Evolutionary conservation across 2,888 invertebrate species (phyloP), one percentile per base, ranked within the genome.

Genomic region (Cheiracanthium punctorium): DNA sequence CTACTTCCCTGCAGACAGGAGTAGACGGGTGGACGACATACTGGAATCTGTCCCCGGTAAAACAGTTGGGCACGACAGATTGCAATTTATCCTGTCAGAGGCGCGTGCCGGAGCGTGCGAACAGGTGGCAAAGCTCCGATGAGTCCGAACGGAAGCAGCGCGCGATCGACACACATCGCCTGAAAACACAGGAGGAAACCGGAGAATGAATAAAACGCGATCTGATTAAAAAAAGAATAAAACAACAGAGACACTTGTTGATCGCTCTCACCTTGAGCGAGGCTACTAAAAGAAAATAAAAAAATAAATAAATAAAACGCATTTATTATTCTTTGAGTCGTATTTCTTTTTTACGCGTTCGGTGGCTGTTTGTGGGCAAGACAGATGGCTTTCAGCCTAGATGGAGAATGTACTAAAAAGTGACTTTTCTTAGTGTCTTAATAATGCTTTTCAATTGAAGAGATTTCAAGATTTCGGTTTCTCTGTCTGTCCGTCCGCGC

Each of bases 211-310:
- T 48, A 48, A 58, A 58, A 58, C 58, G 58, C 24, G 58, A 12
- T 17, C 58, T 24, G 58, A 58, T 58, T 58, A 58, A 58, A 58
- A n/a, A 58, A 58, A 1, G 58, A 58, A 58, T 58, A 58, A 58
- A 58, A 58, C 58, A 58, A 58, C 58, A 24, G 20, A 17, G 48
- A 58, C 58, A 58, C 58, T 58, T 58, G 58, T 58, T 58, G 58
- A 58, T 58, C 20, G 58, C 58, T 58, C 58, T 58, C 58, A 58
- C 58, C 58, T 58, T 58, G 58, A 58, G 58, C 58, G 58, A 24
- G 17, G 2, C 24, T 12, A 58, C 4, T 17, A 24, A 24, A 58
- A 58, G 58, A 58, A 58, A n/a, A 1, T 1, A n/a, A 24, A n/a
- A n/a, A n/a, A n/a, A n/a, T n/a, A n/a, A n/a, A n/a, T n/a, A n/a